These are phyloP conservation scores for Hormaphis cornu DNA, from an alignment of 1,140 invertebrate genomes.

Conservation along the genomic window DNA sequence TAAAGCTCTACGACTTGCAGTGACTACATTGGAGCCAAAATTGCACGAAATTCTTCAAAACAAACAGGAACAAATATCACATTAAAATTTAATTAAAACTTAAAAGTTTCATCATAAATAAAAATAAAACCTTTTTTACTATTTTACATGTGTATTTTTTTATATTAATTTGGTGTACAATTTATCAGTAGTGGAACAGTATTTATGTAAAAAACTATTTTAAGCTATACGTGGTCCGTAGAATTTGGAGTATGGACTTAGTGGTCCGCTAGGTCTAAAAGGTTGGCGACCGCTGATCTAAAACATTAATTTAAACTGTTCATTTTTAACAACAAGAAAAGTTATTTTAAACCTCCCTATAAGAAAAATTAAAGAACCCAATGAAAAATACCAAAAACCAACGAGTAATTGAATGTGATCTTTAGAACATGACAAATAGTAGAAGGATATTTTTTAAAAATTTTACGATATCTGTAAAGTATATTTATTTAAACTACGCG, in stretches of 20 bases:
- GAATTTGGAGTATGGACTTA: not conserved
- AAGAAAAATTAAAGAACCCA: no score
- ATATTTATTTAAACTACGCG: no score
- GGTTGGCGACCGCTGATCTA: conserved; percentile 10
- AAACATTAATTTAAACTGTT: no score
- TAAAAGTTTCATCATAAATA: not conserved
- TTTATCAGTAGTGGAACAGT: not conserved
- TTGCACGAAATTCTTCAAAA: conserved; percentile 24
- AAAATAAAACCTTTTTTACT: not conserved
- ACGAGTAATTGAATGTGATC: no score
- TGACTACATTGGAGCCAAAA: conserved; percentile 30
- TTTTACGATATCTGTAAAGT: no score
- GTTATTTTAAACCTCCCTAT: no score
- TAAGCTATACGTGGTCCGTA: not conserved
- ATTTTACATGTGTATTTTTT: not conserved
- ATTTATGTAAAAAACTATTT: not conserved
- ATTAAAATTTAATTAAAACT: not conserved
- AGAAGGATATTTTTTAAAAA: no score
- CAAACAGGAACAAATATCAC: conserved; percentile 21
- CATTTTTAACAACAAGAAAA: no score
- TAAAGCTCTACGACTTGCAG: conserved; percentile 14
- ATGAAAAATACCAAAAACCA: no score
- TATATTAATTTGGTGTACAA: not conserved
- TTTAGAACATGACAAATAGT: no score
- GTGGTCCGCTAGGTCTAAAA: conserved; percentile 2